Evolutionary conservation across 2,113 vertebrate species (phyloP), one percentile per base, ranked within the genome.

Genomic region (Taxidea taxus): DNA sequence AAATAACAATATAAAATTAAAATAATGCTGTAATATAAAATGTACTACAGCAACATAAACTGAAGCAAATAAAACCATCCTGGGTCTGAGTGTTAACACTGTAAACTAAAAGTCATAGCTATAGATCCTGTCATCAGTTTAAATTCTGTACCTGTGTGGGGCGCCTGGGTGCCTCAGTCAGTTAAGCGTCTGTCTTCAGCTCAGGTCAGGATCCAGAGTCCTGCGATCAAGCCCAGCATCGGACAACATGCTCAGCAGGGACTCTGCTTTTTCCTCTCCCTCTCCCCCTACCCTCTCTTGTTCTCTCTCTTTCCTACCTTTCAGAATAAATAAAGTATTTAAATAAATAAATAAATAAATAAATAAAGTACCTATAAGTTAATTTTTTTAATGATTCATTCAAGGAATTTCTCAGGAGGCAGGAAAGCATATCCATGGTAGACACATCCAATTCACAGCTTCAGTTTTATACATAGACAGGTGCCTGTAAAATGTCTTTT

Each of bases 371-470:
- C 7, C 4, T 58, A 1, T 21, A 37, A 12, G 2, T 31, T 31
- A 44, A 25, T 66, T 83, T 42, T 58, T 58, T 29, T 20, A 9
- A 39, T 16, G 7, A 42, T 66, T 83, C 4, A 31, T 78, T 93
- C 18, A 1, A 84, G 62, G 20, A 66, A 49, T 12, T 78, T 93
- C 12, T 44, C 12, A 11, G 86, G 37, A 74, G 93, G 2, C 11
- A 87, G 39, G 49, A 84, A 88, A 3, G 1, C 6, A 37, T 29
- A 31, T 49, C 4, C 11, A 20, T 72, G 14, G 2, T 37, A 16
- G 9, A 0, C 14, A 42, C 3, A 39, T 2, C 3, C 10, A 90
- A 21, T 9, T 16, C 4, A 81, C 1, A 58, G 6, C 7, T 11
- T 95, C 10, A 44, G 7, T 81, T 14, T 93, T 6, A 80, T 27